Base-by-base conservation (phyloP, 2,888 invertebrate species). In the Macropis europaea region DNA sequence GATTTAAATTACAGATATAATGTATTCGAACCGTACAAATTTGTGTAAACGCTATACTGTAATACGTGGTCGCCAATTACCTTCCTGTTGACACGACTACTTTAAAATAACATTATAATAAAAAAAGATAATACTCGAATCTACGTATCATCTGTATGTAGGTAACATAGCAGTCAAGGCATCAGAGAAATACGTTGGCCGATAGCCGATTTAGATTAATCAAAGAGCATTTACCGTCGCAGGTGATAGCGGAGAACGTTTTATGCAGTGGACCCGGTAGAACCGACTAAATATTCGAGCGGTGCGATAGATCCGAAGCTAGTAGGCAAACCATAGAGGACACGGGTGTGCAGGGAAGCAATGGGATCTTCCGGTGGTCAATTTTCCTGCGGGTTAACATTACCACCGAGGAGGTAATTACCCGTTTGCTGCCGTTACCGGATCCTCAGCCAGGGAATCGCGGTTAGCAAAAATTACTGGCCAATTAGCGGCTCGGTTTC, bases 341-440 rank as follows among this genome's bases (percentile, higher is more conserved):
- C 32, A 19, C 36, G 47, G 13, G 30, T 38, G 30, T 36, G 50
- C 64, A 53, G 66, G 63, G 63, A 68, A 75, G 68, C 56, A 24
- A 53, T 53, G 50, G 57, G 72, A 70, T 79, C 75, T 75, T 79
- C 72, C 66, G 76, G 77, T 53, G 62, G 61, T 70, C 70, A 77
- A 80, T 80, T 80, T 80, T 80, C 64, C 77, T 71, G 77, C 62
- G 67, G 53, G 67, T 77, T 76, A 76, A 68, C 68, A 77, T 80
- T 76, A 77, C 70, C 57, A 67, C 67, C 62, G 50, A 45, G n/a
- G n/a, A n/a, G 62, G 73, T 80, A 81, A 81, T 81, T 79, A 76
- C 47, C 72, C 53, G 66, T 70, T 76, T 60, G 77, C 73, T 81
- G 76, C 77, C 79, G 82, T 81, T 82, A 81, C 70, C 70, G 79